Percentiles rank a stretch among this genome's conserved stretches.
These are phyloP conservation scores for Silurus meridionalis DNA, from an alignment of 2,113 vertebrate species.

Conservation along the genomic window DNA sequence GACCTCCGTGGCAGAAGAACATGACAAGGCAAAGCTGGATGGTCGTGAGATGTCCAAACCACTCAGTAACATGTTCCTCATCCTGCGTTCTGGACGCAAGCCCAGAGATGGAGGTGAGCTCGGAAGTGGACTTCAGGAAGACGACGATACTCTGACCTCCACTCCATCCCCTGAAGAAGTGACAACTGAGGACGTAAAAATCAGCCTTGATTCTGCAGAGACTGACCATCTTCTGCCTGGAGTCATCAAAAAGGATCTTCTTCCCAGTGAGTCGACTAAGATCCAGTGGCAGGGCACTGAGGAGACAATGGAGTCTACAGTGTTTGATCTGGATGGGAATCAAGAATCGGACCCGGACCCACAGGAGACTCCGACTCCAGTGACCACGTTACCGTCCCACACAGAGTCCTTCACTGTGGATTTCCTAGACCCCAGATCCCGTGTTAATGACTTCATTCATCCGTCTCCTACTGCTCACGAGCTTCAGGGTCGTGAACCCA, in stretches of 20 bases:
- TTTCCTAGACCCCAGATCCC: slow-evolving; percentile 79
- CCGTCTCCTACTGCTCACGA: slow-evolving; percentile 68
- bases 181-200: slow-evolving; percentile 43
- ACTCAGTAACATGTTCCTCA: slow-evolving; percentile 52
- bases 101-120: slow-evolving; percentile 71
- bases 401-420: slow-evolving; percentile 77
- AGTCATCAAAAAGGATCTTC: slow-evolving; percentile 60
- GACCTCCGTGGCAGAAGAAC: slow-evolving; percentile 62
- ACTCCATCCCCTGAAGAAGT: slow-evolving; percentile 39
- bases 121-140: slow-evolving; percentile 75
- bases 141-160: slow-evolving; percentile 16
- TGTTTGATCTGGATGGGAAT: slow-evolving; percentile 55
- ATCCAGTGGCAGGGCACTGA: slow-evolving; percentile 65
- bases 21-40: slow-evolving; percentile 50
- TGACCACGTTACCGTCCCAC: slow-evolving; percentile 55
- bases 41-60: slow-evolving; percentile 50
- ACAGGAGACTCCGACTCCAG: slow-evolving; percentile 52
- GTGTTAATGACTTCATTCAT: slow-evolving; percentile 61
- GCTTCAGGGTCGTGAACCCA: slow-evolving; percentile 75
- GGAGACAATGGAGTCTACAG: slow-evolving; percentile 62
- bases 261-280: slow-evolving; percentile 59
- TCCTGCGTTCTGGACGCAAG: slow-evolving; percentile 56
- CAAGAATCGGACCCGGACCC: slow-evolving; percentile 51
- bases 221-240: slow-evolving; percentile 66
- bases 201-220: slow-evolving; percentile 70